These are phyloP conservation scores for Pygocentrus nattereri DNA, from an alignment of 2,797 vertebrate species.

Conservation along the genomic window DNA sequence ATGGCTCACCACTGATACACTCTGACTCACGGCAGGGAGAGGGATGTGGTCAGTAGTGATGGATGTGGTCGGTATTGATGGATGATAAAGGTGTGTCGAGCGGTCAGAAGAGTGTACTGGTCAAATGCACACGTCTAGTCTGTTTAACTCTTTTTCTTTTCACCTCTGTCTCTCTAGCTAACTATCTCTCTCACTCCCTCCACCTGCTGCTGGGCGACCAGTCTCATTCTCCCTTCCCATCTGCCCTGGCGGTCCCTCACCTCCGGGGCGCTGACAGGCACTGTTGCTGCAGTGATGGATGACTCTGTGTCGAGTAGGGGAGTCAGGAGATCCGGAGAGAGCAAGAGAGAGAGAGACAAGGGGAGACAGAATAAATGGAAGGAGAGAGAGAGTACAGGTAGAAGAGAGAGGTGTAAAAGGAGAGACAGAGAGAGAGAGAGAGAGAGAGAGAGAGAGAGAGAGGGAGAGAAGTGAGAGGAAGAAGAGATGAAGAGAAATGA, in stretches of 20 bases:
- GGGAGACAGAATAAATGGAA: neutral
- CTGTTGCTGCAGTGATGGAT: constrained; percentile 78
- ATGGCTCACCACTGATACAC: neutral
- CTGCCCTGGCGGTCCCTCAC: constrained; percentile 75
- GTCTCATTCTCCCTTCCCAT: constrained; percentile 75
- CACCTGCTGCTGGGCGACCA: constrained; percentile 32
- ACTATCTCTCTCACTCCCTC: constrained; percentile 13
- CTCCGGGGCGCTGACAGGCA: constrained; percentile 70
- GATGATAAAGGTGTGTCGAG: neutral
- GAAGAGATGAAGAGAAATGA: no score
- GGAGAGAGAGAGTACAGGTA: constrained; percentile 3
- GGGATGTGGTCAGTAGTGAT: neutral
- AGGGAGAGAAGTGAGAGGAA: no score
- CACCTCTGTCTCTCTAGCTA: neutral
- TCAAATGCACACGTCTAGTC: constrained; percentile 19
- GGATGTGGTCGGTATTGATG: neutral
- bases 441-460: no score
- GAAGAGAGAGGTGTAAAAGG: no score
- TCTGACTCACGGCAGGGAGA: neutral
- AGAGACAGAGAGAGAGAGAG: no score
- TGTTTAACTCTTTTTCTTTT: constrained; percentile 21
- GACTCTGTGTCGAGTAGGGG: constrained; percentile 72
- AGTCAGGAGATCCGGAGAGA: constrained; percentile 60
- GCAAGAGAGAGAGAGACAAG: constrained; percentile 30
- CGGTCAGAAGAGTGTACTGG: constrained; percentile 7